Evolutionary conservation across 2,113 vertebrate genomes (phyloP).

Genomic region (Xenopus laevis): DNA sequence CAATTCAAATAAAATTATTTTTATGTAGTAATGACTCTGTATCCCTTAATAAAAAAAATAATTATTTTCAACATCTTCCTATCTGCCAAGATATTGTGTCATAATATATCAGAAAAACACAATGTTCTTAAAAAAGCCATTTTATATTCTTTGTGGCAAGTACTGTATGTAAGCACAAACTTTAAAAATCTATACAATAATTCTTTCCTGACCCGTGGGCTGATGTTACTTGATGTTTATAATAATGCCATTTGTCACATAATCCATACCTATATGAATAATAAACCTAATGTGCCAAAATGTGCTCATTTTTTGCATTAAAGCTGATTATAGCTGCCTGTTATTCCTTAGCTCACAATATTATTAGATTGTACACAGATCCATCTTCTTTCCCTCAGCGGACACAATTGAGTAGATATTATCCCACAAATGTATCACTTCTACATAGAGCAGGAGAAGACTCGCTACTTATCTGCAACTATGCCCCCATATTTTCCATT

Average conservation of each 20-base stretch:
- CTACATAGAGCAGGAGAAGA: slow-evolving; percentile 7
- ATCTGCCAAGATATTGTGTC: no score
- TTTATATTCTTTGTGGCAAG: no score
- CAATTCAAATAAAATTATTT: no score
- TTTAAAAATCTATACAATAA: not conserved
- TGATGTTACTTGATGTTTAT: no score
- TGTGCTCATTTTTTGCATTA: not conserved
- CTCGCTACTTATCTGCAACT: slow-evolving; percentile 25
- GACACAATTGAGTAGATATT: slow-evolving; percentile 9
- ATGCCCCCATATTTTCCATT: slow-evolving; percentile 27
- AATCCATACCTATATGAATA: not conserved
- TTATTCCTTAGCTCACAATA: not conserved
- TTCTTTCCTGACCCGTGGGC: not conserved
- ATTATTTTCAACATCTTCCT: no score
- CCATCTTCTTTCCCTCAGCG: not conserved
- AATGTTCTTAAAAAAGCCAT: no score
- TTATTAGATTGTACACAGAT: not conserved
- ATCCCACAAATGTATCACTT: slow-evolving; percentile 2
- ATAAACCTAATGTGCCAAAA: not conserved
- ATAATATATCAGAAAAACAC: no score
- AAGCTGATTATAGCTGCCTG: not conserved
- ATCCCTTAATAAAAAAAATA: no score
- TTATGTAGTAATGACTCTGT: no score
- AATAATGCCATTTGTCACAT: not conserved
- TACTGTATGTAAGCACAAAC: no score